Percentiles rank a stretch among this genome's conserved stretches.
Evolutionary conservation across 2,113 vertebrate genomes (phyloP).

Genomic region (Pachypanchax playfairii): DNA sequence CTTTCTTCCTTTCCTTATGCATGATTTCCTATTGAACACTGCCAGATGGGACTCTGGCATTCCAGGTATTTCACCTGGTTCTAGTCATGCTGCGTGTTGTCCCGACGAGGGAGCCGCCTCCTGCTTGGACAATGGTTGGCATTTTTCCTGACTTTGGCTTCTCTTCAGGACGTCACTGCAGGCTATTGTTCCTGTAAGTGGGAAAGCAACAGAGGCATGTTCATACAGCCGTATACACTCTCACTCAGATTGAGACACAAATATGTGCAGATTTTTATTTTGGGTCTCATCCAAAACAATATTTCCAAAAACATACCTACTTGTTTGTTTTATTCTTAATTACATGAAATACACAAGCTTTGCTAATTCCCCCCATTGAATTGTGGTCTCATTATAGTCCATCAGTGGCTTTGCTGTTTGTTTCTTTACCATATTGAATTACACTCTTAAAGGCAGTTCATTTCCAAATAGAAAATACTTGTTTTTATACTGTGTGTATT

Average conservation of each 20-base stretch:
- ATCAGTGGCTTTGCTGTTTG: not conserved
- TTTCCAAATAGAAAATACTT: not conserved
- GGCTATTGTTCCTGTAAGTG: conserved; percentile 51
- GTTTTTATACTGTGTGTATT: too few species aligned
- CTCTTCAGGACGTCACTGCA: conserved; percentile 44
- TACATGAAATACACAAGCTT: not conserved
- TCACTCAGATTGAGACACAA: conserved; percentile 21
- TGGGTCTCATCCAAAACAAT: not conserved
- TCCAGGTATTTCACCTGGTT: conserved; percentile 62
- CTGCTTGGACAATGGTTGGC: conserved; percentile 43
- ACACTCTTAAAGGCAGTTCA: conserved; percentile 4
- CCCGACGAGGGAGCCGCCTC: conserved; percentile 37
- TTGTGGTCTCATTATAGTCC: not conserved
- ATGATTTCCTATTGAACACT: conserved; percentile 37
- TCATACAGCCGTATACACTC: conserved; percentile 35
- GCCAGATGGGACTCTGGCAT: conserved; percentile 42
- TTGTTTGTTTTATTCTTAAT: not conserved
- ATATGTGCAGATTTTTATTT: not conserved
- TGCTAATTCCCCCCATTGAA: not conserved
- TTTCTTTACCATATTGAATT: conserved; percentile 8
- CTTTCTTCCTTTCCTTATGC: conserved; percentile 15
- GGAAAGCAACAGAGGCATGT: conserved; percentile 46
- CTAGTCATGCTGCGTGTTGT: conserved; percentile 15
- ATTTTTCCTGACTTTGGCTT: conserved; percentile 53
- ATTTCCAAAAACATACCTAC: not conserved